Evolutionary conservation across 2,113 vertebrate species (phyloP).

Genomic region (Piliocolobus tephrosceles): DNA sequence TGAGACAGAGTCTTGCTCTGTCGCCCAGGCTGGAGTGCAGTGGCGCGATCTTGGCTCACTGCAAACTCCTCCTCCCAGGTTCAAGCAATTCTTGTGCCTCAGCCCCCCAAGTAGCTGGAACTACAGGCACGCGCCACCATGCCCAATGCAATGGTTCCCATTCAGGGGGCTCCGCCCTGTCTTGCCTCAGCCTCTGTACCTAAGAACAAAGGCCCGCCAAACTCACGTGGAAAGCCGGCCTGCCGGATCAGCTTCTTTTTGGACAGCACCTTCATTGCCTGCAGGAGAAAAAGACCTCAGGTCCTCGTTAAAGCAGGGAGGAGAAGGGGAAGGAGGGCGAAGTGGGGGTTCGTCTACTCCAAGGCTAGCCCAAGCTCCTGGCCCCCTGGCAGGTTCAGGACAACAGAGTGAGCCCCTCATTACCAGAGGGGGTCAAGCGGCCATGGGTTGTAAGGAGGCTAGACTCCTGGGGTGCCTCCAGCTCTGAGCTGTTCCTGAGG

Average conservation of each 20-base stretch:
- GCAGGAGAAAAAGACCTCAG: conserved; percentile 1
- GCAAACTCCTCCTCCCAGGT: no score
- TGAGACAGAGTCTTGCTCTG: no score
- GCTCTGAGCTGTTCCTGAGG: not conserved
- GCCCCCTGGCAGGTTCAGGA: fast-evolving
- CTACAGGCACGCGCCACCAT: no score
- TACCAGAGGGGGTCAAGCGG: not conserved
- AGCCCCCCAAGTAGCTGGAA: no score
- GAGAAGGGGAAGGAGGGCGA: fast-evolving
- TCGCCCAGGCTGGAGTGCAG: no score
- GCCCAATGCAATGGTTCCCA: not conserved
- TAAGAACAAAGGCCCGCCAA: not conserved
- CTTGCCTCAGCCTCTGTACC: not conserved
- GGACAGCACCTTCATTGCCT: conserved; percentile 99
- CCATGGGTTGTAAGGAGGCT: not conserved
- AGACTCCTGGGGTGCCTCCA: not conserved
- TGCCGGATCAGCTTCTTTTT: conserved; percentile 98
- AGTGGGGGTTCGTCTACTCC: not conserved
- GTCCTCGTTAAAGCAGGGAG: not conserved
- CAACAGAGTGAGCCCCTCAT: fast-evolving
- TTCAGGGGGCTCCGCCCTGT: not conserved
- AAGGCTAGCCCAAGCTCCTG: not conserved
- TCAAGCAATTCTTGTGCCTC: no score
- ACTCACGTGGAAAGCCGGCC: conserved; percentile 98
- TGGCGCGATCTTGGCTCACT: no score